Percentiles rank a stretch among this genome's conserved stretches.
Evolutionary conservation across 2,113 vertebrate species (phyloP).

Genomic region (Climacteris rufus): DNA sequence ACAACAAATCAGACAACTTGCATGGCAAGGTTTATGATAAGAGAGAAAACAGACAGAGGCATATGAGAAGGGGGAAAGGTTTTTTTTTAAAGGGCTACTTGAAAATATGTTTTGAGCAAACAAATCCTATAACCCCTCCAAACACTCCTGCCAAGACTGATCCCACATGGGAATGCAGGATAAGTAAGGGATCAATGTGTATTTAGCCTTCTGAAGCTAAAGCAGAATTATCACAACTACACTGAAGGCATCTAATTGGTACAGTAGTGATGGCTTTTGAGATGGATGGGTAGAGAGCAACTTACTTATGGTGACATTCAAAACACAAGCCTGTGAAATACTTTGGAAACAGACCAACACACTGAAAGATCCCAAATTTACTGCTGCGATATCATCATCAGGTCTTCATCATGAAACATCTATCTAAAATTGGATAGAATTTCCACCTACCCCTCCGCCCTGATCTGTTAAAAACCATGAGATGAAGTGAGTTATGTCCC

Average conservation of each 20-base stretch:
- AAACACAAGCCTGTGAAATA: conserved; percentile 51
- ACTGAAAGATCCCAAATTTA: conserved; percentile 63
- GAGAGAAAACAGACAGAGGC: neutral
- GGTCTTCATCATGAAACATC: conserved; percentile 57
- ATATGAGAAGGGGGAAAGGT: neutral
- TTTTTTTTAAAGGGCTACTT: neutral
- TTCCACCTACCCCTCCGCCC: conserved; percentile 62
- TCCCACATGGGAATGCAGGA: fast-evolving
- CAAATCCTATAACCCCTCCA: neutral
- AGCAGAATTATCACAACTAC: neutral
- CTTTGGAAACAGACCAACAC: conserved; percentile 51
- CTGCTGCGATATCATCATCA: conserved; percentile 46
- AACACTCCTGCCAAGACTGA: neutral
- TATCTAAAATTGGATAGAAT: conserved; percentile 57
- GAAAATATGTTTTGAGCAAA: conserved; percentile 19
- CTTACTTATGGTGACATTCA: conserved; percentile 55
- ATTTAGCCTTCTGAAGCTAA: neutral
- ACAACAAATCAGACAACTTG: neutral
- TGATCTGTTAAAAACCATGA: conserved; percentile 53
- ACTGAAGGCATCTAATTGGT: neutral
- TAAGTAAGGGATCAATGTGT: neutral
- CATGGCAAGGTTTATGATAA: neutral
- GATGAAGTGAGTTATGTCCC: conserved; percentile 51
- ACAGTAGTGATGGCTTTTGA: conserved; percentile 8
- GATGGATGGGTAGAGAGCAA: conserved; percentile 31